Evolutionary conservation across 2,113 vertebrate genomes (phyloP), one percentile per base, ranked within the genome.

Genomic region (Dryoscopus gambensis): DNA sequence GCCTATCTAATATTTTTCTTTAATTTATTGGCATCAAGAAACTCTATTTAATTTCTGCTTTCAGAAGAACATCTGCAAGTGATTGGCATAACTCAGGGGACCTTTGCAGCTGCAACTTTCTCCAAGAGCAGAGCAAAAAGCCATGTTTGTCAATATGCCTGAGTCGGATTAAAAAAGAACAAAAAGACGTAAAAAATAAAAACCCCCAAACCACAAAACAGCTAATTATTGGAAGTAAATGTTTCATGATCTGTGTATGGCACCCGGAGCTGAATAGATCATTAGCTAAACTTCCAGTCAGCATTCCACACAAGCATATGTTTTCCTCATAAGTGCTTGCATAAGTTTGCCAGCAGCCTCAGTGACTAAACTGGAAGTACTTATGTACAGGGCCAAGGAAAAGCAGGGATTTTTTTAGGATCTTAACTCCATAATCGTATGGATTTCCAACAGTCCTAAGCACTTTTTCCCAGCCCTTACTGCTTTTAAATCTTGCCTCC

Each of bases 11-110:
- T n/a, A 76, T 89, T 90, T 84, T 77, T 21, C 67, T 88, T 59
- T 92, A 91, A 93, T 95, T 96, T 93, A 87, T 60, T 93, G n/a
- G 28, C 86, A 91, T 95, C 89, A 88, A 80, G 67, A 84, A 94
- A 83, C 16, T 76, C 65, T 64, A 92, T 95, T 94, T 92, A 64
- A 81, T 82, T 68, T 88, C 62, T 60, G 22, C 67, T 87, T 93
- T 74, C 55, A 88, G 76, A 87, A 83, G 10, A 96, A 87, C 91
- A 93, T 89, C 77, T 94, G 81, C 75, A 93, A 93, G 39, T 89
- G 81, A 92, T 47, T 95, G 85, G 17, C 60, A 35, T 77, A 73
- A 85, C 64, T 95, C 89, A 92, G 65, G 89, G 27, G 93, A 96
- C 83, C 86, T 96, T 95, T 89, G 83, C 92, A 95, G 93, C 94